A percentile compares a stretch with the other conserved stretches of the same genome.
These are phyloP conservation scores for Pan troglodytes DNA, from an alignment of 2,113 vertebrate species.

Conservation along the genomic window NHGRI_mPanTro3-v2.1_pri NC_086015.1:37851001-37851500, in stretches of 20 bases:
- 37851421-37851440: not conserved
- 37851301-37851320: not conserved
- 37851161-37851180: not conserved
- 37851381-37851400: not conserved
- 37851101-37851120: not conserved
- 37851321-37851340: not conserved
- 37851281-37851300: not conserved
- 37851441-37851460: constrained; percentile 38
- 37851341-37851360: constrained; percentile 9
- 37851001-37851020: not conserved
- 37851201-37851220: not conserved
- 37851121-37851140: not conserved
- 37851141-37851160: not conserved
- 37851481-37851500: not conserved
- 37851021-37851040: not conserved
- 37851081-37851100: not conserved
- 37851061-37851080: not conserved
- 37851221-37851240: not conserved
- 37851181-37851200: not conserved
- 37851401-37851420: constrained; percentile 1
- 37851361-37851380: not conserved
- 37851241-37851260: not conserved
- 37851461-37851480: not conserved
- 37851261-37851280: not conserved
- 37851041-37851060: not conserved